Evolutionary conservation across 2,797 vertebrate genomes (phyloP).

Genomic region (Hippopotamyrus pictus): DNA sequence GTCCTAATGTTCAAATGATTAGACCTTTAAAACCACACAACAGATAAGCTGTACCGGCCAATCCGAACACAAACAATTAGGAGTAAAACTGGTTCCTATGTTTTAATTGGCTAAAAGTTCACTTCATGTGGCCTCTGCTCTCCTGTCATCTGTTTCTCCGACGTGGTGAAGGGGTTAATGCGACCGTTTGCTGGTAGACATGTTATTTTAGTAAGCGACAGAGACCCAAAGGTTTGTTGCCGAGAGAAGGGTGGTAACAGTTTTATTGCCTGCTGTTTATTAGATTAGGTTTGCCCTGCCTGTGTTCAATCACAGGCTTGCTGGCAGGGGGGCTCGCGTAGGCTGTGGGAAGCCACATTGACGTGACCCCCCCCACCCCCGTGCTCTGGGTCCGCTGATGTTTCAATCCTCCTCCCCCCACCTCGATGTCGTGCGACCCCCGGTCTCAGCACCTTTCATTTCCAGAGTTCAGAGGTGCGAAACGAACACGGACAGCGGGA

Average conservation of each 20-base stretch:
- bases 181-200: neutral
- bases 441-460: slow-evolving; percentile 30
- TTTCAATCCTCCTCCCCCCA: slow-evolving; percentile 14
- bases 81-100: neutral
- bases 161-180: neutral
- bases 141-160: neutral
- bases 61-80: neutral
- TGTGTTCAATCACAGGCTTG: slow-evolving; percentile 4
- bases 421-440: neutral
- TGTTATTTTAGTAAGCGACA: neutral
- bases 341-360: neutral
- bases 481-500: slow-evolving; percentile 53
- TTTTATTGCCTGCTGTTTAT: slow-evolving; percentile 12
- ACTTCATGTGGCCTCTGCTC: neutral
- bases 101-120: neutral
- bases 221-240: neutral
- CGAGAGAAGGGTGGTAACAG: neutral
- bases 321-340: neutral
- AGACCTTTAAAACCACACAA: neutral
- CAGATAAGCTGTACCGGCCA: neutral
- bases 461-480: slow-evolving; percentile 54
- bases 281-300: slow-evolving; percentile 13
- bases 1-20: slow-evolving; percentile 5
- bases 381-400: neutral
- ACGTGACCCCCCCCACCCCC: neutral